A percentile compares a stretch with the other conserved stretches of the same genome.
These are phyloP conservation scores for Chloroclystis v-ata DNA, from an alignment of 2,888 invertebrate species.

Conservation along the genomic window DNA sequence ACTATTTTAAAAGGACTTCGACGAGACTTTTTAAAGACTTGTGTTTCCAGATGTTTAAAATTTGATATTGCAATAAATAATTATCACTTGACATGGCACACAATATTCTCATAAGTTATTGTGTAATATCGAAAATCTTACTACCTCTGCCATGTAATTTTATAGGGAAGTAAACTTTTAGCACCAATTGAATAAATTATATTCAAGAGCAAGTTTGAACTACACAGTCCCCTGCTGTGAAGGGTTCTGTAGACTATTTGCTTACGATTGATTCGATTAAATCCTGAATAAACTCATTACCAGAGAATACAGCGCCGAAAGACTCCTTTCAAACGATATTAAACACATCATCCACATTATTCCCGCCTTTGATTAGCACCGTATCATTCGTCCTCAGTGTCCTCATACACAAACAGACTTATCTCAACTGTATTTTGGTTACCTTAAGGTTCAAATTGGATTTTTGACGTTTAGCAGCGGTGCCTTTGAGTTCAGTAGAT, in stretches of 20 bases:
- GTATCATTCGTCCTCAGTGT: conserved; percentile 77
- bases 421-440: conserved; percentile 34
- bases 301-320: conserved; percentile 74
- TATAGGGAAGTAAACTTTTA: neutral
- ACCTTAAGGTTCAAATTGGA: conserved; percentile 35
- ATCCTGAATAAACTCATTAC: conserved; percentile 76
- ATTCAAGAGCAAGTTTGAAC: conserved; percentile 7
- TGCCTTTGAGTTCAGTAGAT: conserved; percentile 70
- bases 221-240: conserved; percentile 28
- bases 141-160: too few species aligned
- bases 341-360: conserved; percentile 75
- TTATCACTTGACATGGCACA: too few species aligned
- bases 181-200: conserved; percentile 18
- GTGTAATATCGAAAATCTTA: too few species aligned
- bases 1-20: too few species aligned
- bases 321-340: conserved; percentile 73
- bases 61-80: too few species aligned
- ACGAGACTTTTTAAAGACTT: too few species aligned
- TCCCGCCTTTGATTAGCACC: conserved; percentile 75
- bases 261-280: conserved; percentile 76
- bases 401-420: conserved; percentile 47
- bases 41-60: too few species aligned
- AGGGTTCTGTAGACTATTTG: conserved; percentile 57
- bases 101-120: too few species aligned
- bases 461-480: conserved; percentile 43